Evolutionary conservation across 2,113 vertebrate genomes (phyloP), one percentile per base, ranked within the genome.

Genomic region (Scalopus aquaticus): DNA sequence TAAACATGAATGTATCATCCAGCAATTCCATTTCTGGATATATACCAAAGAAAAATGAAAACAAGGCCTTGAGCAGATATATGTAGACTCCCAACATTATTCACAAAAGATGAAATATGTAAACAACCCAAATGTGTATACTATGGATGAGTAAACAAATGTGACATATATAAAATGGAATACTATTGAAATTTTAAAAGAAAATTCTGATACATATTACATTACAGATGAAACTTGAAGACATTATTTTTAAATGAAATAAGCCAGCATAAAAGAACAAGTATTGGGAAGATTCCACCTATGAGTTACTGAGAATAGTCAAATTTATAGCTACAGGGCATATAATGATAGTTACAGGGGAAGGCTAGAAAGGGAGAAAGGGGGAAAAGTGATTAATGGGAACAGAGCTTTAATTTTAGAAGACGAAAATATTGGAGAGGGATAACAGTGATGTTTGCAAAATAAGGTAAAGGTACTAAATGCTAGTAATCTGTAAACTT

Each of bases 1-100:
- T 46, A 83, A 85, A 67, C 26, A 73, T 10, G 70, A 62, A 91
- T 58, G 62, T 51, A 58, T 70, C 51, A 28, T 5, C 42, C 72
- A 95, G 32, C 54, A 88, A 78, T 67, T 86, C n/a, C 28, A 82
- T 16, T 74, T 82, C 70, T 42, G 56, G 19, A 22, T 67, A 88
- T 46, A 88, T 13, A 76, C 37, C 42, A 73, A 88, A 85, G 92
- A 64, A 51, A 74, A 87, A 77, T 79, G n/a, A 83, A 81, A 93
- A 49, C 28, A 78, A 20, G 16, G 10, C n/a, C 77, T 58, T 56
- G 39, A 83, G 56, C 17, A 86, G 32, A 5, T 49, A 82, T 69
- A 19, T 81, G 35, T 70, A 82, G 22, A 72, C 37, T 44, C 64
- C 39, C 30, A 89, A 32, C 19, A 2, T 74, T 82, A 73, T 79